Percentiles rank a stretch among this genome's conserved stretches.
These are phyloP conservation scores for Metallyticus violacea DNA, from an alignment of 2,888 invertebrate species.

Conservation along the genomic window DNA sequence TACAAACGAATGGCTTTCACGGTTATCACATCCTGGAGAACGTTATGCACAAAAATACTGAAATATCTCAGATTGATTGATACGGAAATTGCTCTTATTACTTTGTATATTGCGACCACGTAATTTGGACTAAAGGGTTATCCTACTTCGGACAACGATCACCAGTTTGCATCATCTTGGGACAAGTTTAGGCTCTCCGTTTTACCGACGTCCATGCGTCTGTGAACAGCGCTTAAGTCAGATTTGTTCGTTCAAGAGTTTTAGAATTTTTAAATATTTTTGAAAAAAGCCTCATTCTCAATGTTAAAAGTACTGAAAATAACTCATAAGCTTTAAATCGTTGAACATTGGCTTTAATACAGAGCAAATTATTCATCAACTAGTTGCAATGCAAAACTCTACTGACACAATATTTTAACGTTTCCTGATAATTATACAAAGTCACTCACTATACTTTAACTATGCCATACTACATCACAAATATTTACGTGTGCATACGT, in stretches of 20 bases:
- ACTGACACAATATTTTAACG: neutral
- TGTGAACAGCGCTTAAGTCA: neutral
- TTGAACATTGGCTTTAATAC: too few species aligned
- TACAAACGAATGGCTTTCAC: neutral
- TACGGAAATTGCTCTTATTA: neutral
- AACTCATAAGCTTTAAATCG: too few species aligned
- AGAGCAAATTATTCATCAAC: neutral
- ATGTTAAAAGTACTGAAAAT: neutral
- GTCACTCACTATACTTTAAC: neutral
- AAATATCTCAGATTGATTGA: constrained; percentile 29
- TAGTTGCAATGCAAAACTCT: neutral
- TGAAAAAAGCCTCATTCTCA: too few species aligned
- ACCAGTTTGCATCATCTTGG: neutral
- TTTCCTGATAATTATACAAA: neutral
- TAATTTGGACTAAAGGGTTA: neutral
- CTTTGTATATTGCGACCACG: neutral
- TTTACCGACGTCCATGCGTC: neutral
- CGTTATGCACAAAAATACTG: constrained; percentile 8
- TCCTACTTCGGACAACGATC: constrained; percentile 3
- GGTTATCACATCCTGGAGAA: neutral
- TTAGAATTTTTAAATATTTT: neutral
- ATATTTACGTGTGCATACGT: neutral
- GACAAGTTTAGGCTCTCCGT: neutral
- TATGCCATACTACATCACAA: neutral
- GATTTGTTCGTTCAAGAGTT: neutral